These are phyloP conservation scores for Melanerpes aurifrons DNA, from an alignment of 2,113 vertebrate genomes.

Conservation along the genomic window DNA sequence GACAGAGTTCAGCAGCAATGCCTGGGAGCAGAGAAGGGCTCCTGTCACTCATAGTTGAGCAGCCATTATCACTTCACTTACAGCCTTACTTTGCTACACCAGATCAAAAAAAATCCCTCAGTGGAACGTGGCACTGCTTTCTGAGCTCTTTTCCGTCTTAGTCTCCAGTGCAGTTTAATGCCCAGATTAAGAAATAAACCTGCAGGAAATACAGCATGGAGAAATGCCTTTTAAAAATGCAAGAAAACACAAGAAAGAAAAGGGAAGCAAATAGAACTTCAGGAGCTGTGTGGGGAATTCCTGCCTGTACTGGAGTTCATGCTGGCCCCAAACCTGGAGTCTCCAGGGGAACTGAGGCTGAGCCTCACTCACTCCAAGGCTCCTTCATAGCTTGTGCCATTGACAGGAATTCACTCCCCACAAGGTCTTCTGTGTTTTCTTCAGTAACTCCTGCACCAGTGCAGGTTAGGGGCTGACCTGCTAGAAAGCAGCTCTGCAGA, in stretches of 20 bases:
- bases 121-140: background rate
- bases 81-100: background rate
- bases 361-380: rapidly evolving
- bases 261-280: background rate
- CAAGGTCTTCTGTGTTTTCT: background rate
- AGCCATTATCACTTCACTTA: rapidly evolving
- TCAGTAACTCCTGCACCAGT: no score
- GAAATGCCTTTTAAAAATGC: no score
- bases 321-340: background rate
- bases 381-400: rapidly evolving
- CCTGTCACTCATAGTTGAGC: background rate
- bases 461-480: no score
- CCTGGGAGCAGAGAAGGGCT: no score
- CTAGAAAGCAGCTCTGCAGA: no score
- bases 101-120: background rate
- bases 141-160: background rate
- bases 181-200: background rate
- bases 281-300: no score
- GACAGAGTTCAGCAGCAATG: no score
- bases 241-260: no score
- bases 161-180: background rate
- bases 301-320: no score
- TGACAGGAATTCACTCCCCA: background rate
- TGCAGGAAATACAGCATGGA: no score
- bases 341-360: background rate